A percentile compares a stretch with the other conserved stretches of the same genome.
These are phyloP conservation scores for Drosophila tripunctata DNA, from an alignment of 2,888 invertebrate species.

Conservation along the genomic window DNA sequence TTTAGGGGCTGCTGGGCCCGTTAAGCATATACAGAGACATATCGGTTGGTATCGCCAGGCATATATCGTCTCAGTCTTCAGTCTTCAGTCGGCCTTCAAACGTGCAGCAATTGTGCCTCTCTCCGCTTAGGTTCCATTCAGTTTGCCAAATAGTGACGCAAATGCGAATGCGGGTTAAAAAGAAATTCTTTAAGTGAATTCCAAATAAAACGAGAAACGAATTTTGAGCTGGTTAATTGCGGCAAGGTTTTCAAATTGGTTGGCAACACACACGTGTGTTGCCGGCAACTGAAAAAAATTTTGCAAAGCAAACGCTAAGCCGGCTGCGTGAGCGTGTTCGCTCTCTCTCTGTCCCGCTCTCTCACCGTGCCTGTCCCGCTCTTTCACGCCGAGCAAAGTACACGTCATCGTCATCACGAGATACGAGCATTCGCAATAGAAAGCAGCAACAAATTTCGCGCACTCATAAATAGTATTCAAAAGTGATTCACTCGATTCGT, in stretches of 20 bases:
- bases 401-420: constrained; percentile 51
- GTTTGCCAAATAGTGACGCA: constrained; percentile 11
- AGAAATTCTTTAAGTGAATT: not conserved
- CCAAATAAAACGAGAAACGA: not conserved
- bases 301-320: constrained; percentile 7
- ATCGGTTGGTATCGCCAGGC: constrained; percentile 28
- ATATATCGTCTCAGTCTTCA: constrained; percentile 23
- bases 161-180: not conserved
- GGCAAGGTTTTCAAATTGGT: constrained; percentile 3
- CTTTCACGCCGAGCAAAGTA: constrained; percentile 25
- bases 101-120: constrained; percentile 39
- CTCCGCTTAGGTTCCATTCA: too few species aligned
- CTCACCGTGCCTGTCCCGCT: not conserved
- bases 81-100: constrained; percentile 44
- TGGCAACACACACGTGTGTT: constrained; percentile 55
- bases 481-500: constrained; percentile 42
- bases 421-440: constrained; percentile 22
- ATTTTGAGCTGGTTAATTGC: too few species aligned
- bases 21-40: constrained; percentile 8
- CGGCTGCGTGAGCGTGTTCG: too few species aligned
- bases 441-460: constrained; percentile 14
- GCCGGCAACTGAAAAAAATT: constrained; percentile 2
- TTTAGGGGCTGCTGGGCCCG: too few species aligned
- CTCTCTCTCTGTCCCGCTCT: not conserved
- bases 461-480: constrained; percentile 6